Evolutionary conservation across 2,888 invertebrate species (phyloP), one percentile per base, ranked within the genome.

Genomic region (Ophioninae sp.): DNA sequence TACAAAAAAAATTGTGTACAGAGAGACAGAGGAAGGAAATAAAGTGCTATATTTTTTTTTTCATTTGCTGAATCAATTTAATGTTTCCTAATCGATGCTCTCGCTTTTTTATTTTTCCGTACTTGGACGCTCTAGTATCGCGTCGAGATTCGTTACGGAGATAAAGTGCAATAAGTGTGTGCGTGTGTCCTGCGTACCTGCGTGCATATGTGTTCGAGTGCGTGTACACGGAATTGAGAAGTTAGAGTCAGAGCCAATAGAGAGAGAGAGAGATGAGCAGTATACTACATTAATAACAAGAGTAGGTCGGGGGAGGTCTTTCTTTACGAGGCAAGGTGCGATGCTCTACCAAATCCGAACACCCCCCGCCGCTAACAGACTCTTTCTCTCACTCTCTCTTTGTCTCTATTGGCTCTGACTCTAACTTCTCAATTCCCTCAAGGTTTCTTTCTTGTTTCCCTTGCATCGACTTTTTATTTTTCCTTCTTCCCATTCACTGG

Each of bases 401-500:
- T 37, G 17, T 58, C 58, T 20, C 8, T 20, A 20, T 13, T 37
- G 75, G 69, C 78, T 63, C 69, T 77, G 84, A 77, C 69, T 82
- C 65, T 81, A 65, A 82, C 77, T 81, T 81, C 81, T 82, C 84
- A 76, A 78, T 78, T 73, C 84, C 67, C 74, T 85, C 87, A 86
- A 75, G 75, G 69, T 82, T 77, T 76, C 76, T 72, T 64, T 63
- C 69, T 74, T 63, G 64, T 73, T 68, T 74, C 44, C 44, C 23
- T 77, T 76, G 71, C 69, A 37, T 59, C 44, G 64, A 37, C 41
- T 30, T 73, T 64, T 56, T 59, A 73, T 81, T 76, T 78, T 74
- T 71, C 74, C 76, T 64, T 67, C 30, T 51, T 51, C 41, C 85
- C 86, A 87, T 88, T 86, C 81, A 84, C 88, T 87, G 88, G 88